These are phyloP conservation scores for Ondatra zibethicus DNA, from an alignment of 2,113 vertebrate genomes.

Conservation along the genomic window DNA sequence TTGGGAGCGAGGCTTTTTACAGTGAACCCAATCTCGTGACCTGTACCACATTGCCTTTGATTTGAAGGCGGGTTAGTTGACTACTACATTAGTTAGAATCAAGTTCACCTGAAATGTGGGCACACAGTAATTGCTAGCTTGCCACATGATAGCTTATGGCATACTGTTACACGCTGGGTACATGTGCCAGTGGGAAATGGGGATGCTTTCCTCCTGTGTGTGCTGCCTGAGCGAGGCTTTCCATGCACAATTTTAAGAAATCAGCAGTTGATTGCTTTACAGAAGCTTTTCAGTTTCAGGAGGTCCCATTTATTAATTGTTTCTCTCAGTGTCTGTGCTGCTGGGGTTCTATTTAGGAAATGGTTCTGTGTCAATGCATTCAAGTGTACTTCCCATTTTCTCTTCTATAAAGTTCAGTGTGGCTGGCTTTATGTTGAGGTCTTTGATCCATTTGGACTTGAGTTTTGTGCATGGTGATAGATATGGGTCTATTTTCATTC, in stretches of 20 bases:
- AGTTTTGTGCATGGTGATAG: too few species aligned
- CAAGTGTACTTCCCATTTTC: too few species aligned
- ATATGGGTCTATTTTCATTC: too few species aligned
- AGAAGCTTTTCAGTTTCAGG: too few species aligned
- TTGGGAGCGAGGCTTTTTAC: slow-evolving; percentile 87
- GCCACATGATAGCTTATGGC: slow-evolving; percentile 62
- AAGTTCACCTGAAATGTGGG: slow-evolving; percentile 84
- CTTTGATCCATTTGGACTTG: too few species aligned
- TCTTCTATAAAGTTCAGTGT: too few species aligned
- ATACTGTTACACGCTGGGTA: slow-evolving; percentile 72
- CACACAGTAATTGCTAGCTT: slow-evolving; percentile 83
- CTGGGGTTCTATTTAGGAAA: too few species aligned
- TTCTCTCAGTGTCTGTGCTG: too few species aligned
- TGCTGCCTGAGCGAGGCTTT: neutral
- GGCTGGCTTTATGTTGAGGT: too few species aligned
- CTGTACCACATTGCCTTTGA: slow-evolving; percentile 87
- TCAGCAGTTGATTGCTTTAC: neutral
- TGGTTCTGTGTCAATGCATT: too few species aligned
- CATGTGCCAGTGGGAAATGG: slow-evolving; percentile 41
- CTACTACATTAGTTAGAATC: slow-evolving; percentile 86
- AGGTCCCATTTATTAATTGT: too few species aligned
- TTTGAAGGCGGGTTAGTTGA: slow-evolving; percentile 86
- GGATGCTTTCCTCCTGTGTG: slow-evolving; percentile 9
- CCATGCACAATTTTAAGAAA: slow-evolving; percentile 17
- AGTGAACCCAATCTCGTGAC: slow-evolving; percentile 86